Evolutionary conservation across 2,113 vertebrate genomes (phyloP), one percentile per base, ranked within the genome.

Genomic region (Varanus komodoensis): DNA sequence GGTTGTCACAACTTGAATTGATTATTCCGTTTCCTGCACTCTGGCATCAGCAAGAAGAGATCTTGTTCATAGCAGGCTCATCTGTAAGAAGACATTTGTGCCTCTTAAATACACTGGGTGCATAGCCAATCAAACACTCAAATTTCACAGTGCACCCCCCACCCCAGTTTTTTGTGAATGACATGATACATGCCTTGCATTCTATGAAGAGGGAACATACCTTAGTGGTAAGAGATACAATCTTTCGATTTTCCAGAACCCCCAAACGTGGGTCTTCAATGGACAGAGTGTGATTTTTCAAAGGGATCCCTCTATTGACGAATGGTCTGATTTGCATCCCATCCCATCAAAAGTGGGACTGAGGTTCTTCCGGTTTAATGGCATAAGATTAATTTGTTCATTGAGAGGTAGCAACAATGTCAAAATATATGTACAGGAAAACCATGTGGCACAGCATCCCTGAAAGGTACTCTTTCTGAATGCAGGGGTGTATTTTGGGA

Each of bases 261-360:
- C 38, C 5, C 52, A 77, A 29, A 34, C 29, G 27, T n/a, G 34
- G 19, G 8, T 29, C 67, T 90, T n/a, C 1, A 21, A 9, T 29
- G 82, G 29, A 64, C 11, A 6, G 29, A 67, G 34, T 25, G 32
- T 84, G 74, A 68, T 84, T 67, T 54, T 89, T 85, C 64, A 67
- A 78, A 85, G 73, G 32, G 89, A 74, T 78, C 89, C 89, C 89
- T 89, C 89, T 89, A 27, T 89, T 69, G 89, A 85, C 82, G 69
- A 67, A 19, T 9, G 8, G 23, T 19, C 1, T 29, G 29, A 68
- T 85, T 69, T 11, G 48, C 89, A 85, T 68, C 48, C 54, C 29
- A n/a, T 5, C 9, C 32, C 69, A 85, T 78, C 57, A 77, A 38
- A 89, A n/a, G 1, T 9, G 8, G 50, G 12, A 2, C 50, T 34